phyloP scores from a whole-genome alignment of 2,888 invertebrate species.

The Epirrhoe alternata region DNA sequence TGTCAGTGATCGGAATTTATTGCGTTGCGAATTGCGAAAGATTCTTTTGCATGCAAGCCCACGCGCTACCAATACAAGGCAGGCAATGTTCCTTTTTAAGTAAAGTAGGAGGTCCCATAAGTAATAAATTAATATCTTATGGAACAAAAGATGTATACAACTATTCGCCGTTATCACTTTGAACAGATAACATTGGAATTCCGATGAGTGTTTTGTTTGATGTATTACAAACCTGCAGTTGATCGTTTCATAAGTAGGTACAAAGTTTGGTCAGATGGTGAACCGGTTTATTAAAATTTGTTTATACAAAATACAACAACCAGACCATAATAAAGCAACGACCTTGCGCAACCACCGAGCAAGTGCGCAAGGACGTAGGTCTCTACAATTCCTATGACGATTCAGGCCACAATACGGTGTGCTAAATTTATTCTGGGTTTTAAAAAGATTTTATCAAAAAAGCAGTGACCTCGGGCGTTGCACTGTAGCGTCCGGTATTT shows the following conservation, averaged over 20 bases:
- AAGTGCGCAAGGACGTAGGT: constrained; percentile 30
- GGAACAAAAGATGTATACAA: constrained; percentile 41
- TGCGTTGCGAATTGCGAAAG: constrained; percentile 74
- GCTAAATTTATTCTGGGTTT: constrained; percentile 8
- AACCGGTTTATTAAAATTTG: constrained; percentile 42
- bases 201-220: constrained; percentile 26
- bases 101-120: constrained; percentile 61
- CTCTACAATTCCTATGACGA: constrained; percentile 7
- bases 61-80: constrained; percentile 52
- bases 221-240: constrained; percentile 34
- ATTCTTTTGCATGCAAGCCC: constrained; percentile 66
- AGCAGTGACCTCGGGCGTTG: constrained; percentile 44
- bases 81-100: constrained; percentile 50
- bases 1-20: constrained; percentile 58
- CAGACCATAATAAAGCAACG: constrained; percentile 28
- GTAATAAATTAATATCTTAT: constrained; percentile 45
- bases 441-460: constrained; percentile 37
- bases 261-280: constrained; percentile 33
- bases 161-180: constrained; percentile 25
- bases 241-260: constrained; percentile 18
- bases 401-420: constrained; percentile 8
- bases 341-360: constrained; percentile 37
- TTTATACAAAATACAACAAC: constrained; percentile 40
- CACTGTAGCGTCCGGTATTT: constrained; percentile 47
- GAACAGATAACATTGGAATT: constrained; percentile 12